Evolutionary conservation across 2,113 vertebrate species (phyloP).

Genomic region (Calonectris borealis): DNA sequence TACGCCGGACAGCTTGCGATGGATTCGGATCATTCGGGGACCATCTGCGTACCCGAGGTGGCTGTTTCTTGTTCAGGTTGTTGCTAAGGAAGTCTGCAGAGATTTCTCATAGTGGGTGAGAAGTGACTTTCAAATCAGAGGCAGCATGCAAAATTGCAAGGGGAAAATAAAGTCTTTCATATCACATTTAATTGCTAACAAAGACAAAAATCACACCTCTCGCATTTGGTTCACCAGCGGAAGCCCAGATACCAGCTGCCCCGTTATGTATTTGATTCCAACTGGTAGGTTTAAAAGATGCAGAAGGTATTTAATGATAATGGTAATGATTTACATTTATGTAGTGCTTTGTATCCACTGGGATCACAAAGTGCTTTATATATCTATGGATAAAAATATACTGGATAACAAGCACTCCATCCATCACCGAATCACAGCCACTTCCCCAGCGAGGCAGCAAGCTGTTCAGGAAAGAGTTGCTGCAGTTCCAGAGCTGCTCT

Average conservation of each 20-base stretch:
- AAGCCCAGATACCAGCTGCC: slow-evolving; percentile 3
- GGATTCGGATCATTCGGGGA: accelerated
- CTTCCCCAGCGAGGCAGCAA: background rate
- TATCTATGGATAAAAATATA: slow-evolving; percentile 31
- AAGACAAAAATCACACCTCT: background rate
- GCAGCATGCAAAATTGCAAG: background rate
- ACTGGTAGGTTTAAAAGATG: slow-evolving; percentile 24
- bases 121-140: slow-evolving; percentile 12
- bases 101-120: background rate
- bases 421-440: slow-evolving; percentile 17
- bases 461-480: background rate
- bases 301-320: slow-evolving; percentile 65
- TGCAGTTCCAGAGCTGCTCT: background rate
- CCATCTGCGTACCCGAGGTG: accelerated
- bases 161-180: background rate
- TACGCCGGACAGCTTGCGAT: accelerated
- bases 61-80: background rate
- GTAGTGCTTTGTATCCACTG: slow-evolving; percentile 21
- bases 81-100: background rate
- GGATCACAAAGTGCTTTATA: slow-evolving; percentile 42
- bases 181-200: slow-evolving; percentile 25
- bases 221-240: background rate
- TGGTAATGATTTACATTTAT: slow-evolving; percentile 66
- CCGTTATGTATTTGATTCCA: background rate
- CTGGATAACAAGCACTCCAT: slow-evolving; percentile 1